A percentile compares a stretch with the other conserved stretches of the same genome.
Evolutionary conservation across 2,888 invertebrate genomes (phyloP).

Genomic region (Leptinotarsa juncta): DNA sequence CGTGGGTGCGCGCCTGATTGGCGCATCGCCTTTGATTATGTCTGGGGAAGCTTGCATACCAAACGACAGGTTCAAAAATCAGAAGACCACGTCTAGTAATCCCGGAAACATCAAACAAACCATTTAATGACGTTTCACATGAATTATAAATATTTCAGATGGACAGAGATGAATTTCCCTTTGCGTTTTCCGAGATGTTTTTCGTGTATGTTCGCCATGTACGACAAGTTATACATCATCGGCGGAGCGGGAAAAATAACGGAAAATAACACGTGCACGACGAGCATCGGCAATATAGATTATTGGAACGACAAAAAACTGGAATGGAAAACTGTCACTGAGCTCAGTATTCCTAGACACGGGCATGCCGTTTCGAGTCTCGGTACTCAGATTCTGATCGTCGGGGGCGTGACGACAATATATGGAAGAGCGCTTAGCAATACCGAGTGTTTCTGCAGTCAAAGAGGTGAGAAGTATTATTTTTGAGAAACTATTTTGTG

Average conservation of each 20-base stretch:
- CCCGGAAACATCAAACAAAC: no score
- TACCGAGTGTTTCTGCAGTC: slow-evolving; percentile 76
- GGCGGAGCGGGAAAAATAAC: slow-evolving; percentile 74
- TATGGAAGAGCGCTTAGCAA: slow-evolving; percentile 74
- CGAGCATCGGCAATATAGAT: slow-evolving; percentile 72
- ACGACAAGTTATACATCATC: slow-evolving; percentile 73
- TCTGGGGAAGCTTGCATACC: no score
- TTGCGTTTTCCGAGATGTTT: slow-evolving; percentile 70
- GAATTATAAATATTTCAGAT: slow-evolving; percentile 62
- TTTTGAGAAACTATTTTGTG: neutral
- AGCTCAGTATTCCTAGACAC: slow-evolving; percentile 75
- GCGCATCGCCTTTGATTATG: no score
- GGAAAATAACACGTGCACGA: slow-evolving; percentile 60
- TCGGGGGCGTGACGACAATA: slow-evolving; percentile 75
- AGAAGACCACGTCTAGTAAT: no score
- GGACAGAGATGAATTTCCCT: slow-evolving; percentile 69
- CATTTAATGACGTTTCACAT: neutral
- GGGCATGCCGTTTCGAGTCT: slow-evolving; percentile 75
- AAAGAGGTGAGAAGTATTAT: slow-evolving; percentile 62
- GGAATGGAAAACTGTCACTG: slow-evolving; percentile 71
- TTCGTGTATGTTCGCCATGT: slow-evolving; percentile 69
- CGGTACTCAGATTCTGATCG: slow-evolving; percentile 74
- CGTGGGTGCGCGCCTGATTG: no score
- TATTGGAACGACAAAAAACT: slow-evolving; percentile 71
- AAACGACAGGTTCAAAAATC: no score